A percentile compares a stretch with the other conserved stretches of the same genome.
Evolutionary conservation across 2,888 invertebrate genomes (phyloP).

Genomic region (Gryllus longicercus): DNA sequence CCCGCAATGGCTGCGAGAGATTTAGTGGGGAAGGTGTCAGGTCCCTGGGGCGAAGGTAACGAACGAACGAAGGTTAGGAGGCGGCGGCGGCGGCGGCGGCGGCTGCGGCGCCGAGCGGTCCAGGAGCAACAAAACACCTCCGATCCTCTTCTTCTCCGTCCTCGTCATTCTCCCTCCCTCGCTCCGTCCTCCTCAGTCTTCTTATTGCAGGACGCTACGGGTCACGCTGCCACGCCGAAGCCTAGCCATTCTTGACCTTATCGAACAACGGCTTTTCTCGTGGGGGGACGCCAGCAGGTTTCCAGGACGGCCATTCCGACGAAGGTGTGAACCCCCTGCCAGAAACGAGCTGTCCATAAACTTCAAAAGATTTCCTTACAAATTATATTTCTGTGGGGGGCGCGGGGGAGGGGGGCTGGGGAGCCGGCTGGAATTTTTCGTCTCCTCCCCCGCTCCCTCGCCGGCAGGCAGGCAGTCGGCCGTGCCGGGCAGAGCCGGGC

Average conservation of each 20-base stretch:
- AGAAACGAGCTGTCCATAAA: conserved; percentile 24
- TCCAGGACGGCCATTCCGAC: not conserved
- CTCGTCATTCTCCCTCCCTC: not conserved
- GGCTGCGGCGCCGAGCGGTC: not conserved
- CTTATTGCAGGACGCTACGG: not conserved
- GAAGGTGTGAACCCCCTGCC: conserved; percentile 17
- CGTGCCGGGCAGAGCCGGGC: conserved; percentile 20
- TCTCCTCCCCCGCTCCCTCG: no score
- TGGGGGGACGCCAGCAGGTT: not conserved
- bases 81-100: not conserved
- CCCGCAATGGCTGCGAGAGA: not conserved
- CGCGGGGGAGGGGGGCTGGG: not conserved
- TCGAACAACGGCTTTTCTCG: conserved; percentile 3
- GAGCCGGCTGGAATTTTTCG: not conserved
- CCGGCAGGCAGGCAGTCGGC: no score
- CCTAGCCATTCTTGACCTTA: conserved; percentile 17
- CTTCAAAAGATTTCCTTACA: conserved; percentile 36
- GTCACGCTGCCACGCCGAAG: not conserved
- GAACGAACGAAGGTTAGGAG: not conserved
- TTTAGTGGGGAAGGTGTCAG: not conserved
- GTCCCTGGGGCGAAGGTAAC: not conserved
- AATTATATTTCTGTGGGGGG: conserved; percentile 32
- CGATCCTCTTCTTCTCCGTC: not conserved
- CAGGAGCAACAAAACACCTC: conserved; percentile 6
- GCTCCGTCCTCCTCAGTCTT: not conserved